Base-by-base conservation (phyloP, 2,888 invertebrate species). In the Hydrotaea cyrtoneurina region DNA sequence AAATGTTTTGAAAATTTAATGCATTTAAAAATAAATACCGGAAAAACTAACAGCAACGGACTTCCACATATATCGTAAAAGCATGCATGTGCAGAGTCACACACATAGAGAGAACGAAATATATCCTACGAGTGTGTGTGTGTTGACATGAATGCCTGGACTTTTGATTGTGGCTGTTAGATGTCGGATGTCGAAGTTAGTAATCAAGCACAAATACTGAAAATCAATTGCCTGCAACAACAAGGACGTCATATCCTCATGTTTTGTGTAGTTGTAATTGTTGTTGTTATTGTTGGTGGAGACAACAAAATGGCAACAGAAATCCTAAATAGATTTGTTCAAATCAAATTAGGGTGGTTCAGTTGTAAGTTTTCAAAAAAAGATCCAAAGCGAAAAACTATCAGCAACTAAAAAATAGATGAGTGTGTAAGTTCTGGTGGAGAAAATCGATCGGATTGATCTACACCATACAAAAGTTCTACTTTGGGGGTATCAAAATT, bases 1-100 rank as follows among this genome's bases (percentile, higher is more conserved):
- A 81, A 78, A 74, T 80, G 71, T 78, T 39, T 59, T 78, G 69
- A 64, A 83, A 78, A 83, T 78, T 80, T 83, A 80, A 72, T 71
- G 78, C 64, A 71, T 83, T 77, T 73, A 59, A 71, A 59, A 62
- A 26, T 39, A 53, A 59, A 53, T 69, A 69, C 69, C 69, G 69
- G 69, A 69, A 69, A 69, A 46, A 46, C 69, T 13, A 69, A 69
- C 69, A 43, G 13, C 69, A 69, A 46, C 69, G 43, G n/a, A 62
- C 62, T 62, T 62, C 62, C 62, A 26, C 43, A 69, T 21, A 39
- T 15, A 69, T 2, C 21, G 50, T 23, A n/a, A n/a, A n/a, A 39
- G 39, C n/a, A 50, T 50, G 31, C 21, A 15, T 59, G 17, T 39
- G 64, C 46, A 36, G 19, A 66, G 59, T 55, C 46, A 77, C 69